Evolutionary conservation across 2,113 vertebrate genomes (phyloP), one percentile per base, ranked within the genome.

Genomic region (Atractosteus spatula): DNA sequence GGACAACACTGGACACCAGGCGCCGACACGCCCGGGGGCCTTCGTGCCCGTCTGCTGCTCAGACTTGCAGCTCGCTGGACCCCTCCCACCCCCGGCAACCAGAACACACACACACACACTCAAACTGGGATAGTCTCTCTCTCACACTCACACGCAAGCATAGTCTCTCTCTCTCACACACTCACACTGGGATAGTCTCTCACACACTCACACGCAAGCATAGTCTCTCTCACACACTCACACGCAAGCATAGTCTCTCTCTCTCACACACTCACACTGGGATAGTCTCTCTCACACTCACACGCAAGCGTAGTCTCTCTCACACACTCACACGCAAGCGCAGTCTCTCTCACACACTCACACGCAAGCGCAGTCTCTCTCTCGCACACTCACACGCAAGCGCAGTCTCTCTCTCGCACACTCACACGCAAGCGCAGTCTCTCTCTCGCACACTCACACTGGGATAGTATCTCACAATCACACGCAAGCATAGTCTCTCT

Each of bases 371-470:
- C 17, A 29, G 17, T 29, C 17, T 29, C 17, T 29, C 17, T 29
- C n/a, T n/a, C n/a, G n/a, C 42, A n/a, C 17, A 29, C 17, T 70
- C 71, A 57, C 43, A 67, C 62, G 41, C 57, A 62, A 47, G 45
- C 62, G 67, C 14, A 43, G 55, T 67, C 62, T 68, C 73, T 73
- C 73, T 76, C n/a, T n/a, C n/a, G n/a, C 70, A 75, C 67, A 79
- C 70, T 69, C 70, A 66, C 75, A 73, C 75, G 2, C 29, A 29
- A 29, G 17, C 17, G 17, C 17, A 29, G 17, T 29, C 17, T 29
- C 17, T 29, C 17, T 29, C 17, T 29, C 17, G 1, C 17, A 29
- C 17, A 29, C 17, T 1, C 17, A 29, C 17, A 29, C 17, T 1
- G 1, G 17, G 1, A 1, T 1, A 29, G 17, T 29, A n/a, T n/a